Conservation (phyloP, 2,888 invertebrate genomes). For the Synanthedon myopaeformis region DNA sequence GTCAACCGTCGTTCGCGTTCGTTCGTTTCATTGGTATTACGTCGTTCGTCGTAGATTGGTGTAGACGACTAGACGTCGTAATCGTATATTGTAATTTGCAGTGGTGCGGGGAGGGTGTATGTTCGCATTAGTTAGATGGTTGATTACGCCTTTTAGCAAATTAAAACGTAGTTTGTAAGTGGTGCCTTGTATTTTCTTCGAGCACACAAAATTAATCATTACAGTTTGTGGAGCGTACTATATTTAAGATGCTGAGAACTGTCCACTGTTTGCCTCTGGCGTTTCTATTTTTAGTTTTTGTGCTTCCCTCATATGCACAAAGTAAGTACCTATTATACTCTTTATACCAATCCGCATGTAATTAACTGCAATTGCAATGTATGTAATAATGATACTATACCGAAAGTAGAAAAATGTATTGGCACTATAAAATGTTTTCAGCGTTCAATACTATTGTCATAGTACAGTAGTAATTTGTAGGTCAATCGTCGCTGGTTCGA, state of each 20-base stretch:
- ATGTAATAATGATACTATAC: neutral
- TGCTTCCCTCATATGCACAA: constrained; percentile 38
- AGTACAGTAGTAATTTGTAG: constrained; percentile 7
- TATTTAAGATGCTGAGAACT: constrained; percentile 12
- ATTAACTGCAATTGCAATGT: neutral
- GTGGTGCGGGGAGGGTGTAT: too few species aligned
- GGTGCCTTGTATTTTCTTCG: neutral
- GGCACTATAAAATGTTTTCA: constrained; percentile 1
- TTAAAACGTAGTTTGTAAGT: too few species aligned
- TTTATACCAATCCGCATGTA: neutral
- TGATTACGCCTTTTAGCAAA: too few species aligned
- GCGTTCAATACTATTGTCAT: neutral
- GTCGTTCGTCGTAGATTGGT: too few species aligned
- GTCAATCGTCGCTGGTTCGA: constrained; percentile 7
- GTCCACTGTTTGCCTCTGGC: constrained; percentile 18
- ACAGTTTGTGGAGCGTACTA: constrained; percentile 1
- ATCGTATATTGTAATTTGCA: too few species aligned
- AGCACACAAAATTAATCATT: neutral
- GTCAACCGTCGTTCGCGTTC: too few species aligned
- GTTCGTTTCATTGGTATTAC: too few species aligned
- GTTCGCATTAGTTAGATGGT: too few species aligned
- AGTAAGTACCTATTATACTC: constrained; percentile 30
- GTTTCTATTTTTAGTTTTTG: constrained; percentile 44
- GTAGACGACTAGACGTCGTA: too few species aligned
- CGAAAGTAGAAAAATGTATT: neutral